Evolutionary conservation across 1,140 invertebrate genomes (phyloP), one percentile per base, ranked within the genome.

Genomic region (Goniozus legneri): DNA sequence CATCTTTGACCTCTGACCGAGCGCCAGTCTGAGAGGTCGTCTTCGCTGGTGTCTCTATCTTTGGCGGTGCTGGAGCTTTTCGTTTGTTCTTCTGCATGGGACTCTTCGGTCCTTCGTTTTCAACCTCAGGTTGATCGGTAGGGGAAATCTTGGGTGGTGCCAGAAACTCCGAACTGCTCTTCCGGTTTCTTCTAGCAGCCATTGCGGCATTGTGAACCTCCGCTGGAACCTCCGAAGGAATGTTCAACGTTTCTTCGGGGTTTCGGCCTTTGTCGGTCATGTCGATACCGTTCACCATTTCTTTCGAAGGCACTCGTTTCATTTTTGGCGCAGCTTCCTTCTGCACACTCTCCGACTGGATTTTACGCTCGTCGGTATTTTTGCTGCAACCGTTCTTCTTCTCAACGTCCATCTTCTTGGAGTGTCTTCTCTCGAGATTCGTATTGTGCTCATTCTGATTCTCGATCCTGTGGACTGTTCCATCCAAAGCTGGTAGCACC

Each of bases 121-220:
- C 52, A 16, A 21, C 12, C 2, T 44, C 8, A 1, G 70, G 60
- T 0, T 30, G 7, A 2, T 18, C 3, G 4, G 54, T 48, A 0
- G 14, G 2, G 12, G 6, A 3, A 1, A 31, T 22, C 14, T 56
- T 64, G 3, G 61, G 53, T 4, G 20, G 31, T 4, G 40, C 65
- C 3, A 67, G 20, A 6, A 70, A 22, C 4, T 75, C 72, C 1
- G 61, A 50, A 24, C 64, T 73, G 13, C 65, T 81, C 58, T 82
- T 85, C 27, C 86, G 76, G 44, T 87, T 86, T 50, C 77, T 80
- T 47, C 79, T 77, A 0, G 85, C 86, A 12, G 80, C 83, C 63
- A 81, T 78, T 3, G 84, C 86, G 1, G 85, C 86, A 32, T 84
- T 84, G 43, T 84, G 75, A 62, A 87, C 85, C 52, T 87, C 84